Evolutionary conservation across 2,797 vertebrate genomes (phyloP), one percentile per base, ranked within the genome.

Genomic region (Pachyuromys duprasi): DNA sequence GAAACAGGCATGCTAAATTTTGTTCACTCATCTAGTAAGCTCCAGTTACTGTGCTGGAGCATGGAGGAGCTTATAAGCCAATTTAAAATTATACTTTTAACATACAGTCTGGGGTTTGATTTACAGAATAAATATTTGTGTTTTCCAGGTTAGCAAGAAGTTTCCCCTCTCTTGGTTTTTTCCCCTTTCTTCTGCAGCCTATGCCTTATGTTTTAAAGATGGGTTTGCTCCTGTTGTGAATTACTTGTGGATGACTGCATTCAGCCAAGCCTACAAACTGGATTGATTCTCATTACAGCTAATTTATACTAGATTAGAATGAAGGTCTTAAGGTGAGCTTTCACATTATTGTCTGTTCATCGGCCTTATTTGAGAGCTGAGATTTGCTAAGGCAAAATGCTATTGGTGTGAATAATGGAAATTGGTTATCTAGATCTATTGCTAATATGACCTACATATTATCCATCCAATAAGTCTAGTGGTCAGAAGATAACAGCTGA

Each of bases 131-230:
- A 76, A 93, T 94, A 93, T 88, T 75, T 63, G 31, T 55, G 26
- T 49, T 97, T 96, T 96, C 70, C 57, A 94, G 83, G 18, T 95
- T 96, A 96, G 86, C 36, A 94, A 89, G 84, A 93, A 82, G 42
- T 78, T 95, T 95, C 80, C 20, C 74, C 96, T 96, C 72, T 88
- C 74, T 93, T 63, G n/a, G 31, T 49, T 49, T 91, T 91, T 80
- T 81, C 17, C 28, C 69, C n/a, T 7, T 4, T 86, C 70, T 96
- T 88, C 63, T 31, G 55, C 62, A 60, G 69, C 93, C 70, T 79
- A 18, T 75, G 81, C 81, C 81, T 96, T 15, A 36, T 89, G 86
- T 91, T 94, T 95, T 91, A 89, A 91, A 69, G 42, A 39, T 57
- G 93, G 36, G 3, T 55, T 86, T 86, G 14, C 60, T 42, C 92